Percentiles rank a stretch among this genome's conserved stretches.
Conservation (phyloP, 2,113 vertebrate species). For the Bubo blakistoni region DNA sequence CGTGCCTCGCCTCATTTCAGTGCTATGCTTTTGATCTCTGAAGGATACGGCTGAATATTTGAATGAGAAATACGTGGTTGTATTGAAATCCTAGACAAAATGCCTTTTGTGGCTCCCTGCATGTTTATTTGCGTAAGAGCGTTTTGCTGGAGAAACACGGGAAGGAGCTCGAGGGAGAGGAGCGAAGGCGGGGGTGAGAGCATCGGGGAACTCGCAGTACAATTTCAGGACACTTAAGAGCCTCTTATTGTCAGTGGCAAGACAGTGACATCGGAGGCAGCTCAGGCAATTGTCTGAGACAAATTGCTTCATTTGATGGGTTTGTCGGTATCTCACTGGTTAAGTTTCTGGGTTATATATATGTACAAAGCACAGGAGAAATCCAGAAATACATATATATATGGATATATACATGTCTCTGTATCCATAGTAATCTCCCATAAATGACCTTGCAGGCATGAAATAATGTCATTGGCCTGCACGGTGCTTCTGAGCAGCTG, state of each 20-base stretch:
- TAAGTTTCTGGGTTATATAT: neutral
- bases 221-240: slow-evolving; percentile 44
- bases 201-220: neutral
- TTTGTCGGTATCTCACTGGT: neutral
- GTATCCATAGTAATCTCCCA: neutral
- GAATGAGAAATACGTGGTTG: neutral
- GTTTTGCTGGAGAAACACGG: slow-evolving; percentile 34
- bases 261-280: neutral
- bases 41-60: slow-evolving; percentile 29
- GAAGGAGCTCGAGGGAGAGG: slow-evolving; percentile 12
- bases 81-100: slow-evolving; percentile 33
- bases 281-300: slow-evolving; percentile 14
- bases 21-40: neutral
- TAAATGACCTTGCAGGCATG: neutral
- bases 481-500: neutral
- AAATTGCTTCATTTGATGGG: neutral
- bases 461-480: neutral
- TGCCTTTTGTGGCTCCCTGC: slow-evolving; percentile 43
- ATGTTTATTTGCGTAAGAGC: slow-evolving; percentile 39
- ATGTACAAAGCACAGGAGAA: neutral
- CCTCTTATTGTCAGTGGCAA: neutral
- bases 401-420: neutral
- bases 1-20: neutral
- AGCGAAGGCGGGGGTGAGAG: neutral
- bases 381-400: neutral